Conservation (phyloP, 2,888 invertebrate genomes). For the Steinernema carpocapsae region DNA sequence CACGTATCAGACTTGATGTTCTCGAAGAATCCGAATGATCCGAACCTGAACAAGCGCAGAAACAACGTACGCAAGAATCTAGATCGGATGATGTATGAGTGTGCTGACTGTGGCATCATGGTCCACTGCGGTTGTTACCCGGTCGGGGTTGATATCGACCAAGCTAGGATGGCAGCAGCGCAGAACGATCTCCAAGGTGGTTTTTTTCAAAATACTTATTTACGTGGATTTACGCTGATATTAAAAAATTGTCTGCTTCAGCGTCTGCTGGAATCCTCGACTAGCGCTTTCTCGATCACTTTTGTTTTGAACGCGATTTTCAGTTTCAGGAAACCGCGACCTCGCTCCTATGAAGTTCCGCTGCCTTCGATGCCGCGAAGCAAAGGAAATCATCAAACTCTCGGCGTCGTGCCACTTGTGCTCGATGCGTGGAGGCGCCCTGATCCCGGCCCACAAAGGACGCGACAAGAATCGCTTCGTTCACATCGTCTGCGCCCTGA, state of each 20-base stretch:
- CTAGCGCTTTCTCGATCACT: too few relatives aligned
- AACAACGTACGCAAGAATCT: neutral
- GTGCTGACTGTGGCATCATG: constrained; percentile 74
- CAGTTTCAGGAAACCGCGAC: too few relatives aligned
- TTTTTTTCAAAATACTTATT: too few relatives aligned
- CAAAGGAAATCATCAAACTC: constrained; percentile 48
- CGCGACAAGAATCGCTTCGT: constrained; percentile 48
- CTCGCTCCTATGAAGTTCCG: too few relatives aligned
- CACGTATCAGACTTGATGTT: constrained; percentile 70
- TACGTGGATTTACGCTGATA: too few relatives aligned
- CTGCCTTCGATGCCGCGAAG: constrained; percentile 53
- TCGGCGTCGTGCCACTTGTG: constrained; percentile 55
- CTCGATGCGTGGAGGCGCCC: constrained; percentile 60
- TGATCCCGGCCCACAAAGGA: constrained; percentile 40
- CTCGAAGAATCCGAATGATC: constrained; percentile 48
- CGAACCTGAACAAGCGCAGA: neutral
- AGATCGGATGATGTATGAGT: constrained; percentile 72
- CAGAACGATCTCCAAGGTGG: too few relatives aligned
- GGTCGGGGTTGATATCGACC: neutral
- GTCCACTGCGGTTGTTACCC: constrained; percentile 73
- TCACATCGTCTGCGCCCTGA: constrained; percentile 60
- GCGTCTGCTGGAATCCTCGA: too few relatives aligned
- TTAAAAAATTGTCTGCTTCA: too few relatives aligned
- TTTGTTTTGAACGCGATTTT: too few relatives aligned
- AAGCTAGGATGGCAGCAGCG: too few relatives aligned